These are phyloP conservation scores for Hippopotamus amphibius DNA, from an alignment of 2,113 vertebrate species.

Conservation along the genomic window DNA sequence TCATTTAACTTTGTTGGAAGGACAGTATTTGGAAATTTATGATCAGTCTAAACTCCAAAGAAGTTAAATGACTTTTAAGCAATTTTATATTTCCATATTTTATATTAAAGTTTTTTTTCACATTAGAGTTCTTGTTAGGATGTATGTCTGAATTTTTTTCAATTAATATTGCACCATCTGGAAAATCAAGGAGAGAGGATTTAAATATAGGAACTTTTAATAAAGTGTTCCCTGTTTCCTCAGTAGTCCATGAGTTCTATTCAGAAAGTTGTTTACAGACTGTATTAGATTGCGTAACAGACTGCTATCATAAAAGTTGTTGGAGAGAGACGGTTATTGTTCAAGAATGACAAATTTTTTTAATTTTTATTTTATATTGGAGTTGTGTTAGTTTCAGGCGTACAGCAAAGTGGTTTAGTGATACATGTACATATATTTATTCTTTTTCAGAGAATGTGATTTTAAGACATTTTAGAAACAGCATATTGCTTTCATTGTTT, in stretches of 20 bases:
- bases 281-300: background rate
- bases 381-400: too few species aligned
- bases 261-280: background rate
- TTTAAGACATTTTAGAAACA: conserved; percentile 55
- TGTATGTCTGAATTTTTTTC: conserved; percentile 18
- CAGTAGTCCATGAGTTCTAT: background rate
- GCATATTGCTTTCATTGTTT: conserved; percentile 51
- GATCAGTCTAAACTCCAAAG: background rate
- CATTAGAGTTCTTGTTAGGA: background rate
- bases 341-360: background rate
- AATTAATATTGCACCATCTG: background rate
- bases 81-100: background rate
- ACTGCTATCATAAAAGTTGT: too few species aligned
- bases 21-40: background rate
- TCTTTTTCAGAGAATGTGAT: background rate
- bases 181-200: background rate
- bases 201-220: background rate
- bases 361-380: too few species aligned
- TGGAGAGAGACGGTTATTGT: background rate
- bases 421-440: too few species aligned
- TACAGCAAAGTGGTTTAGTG: too few species aligned
- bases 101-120: background rate
- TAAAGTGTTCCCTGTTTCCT: background rate
- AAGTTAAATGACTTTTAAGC: conserved; percentile 22
- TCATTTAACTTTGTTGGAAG: background rate